Evolutionary conservation across 92 coral and sea anemone genomes (phyloP), one percentile per base, ranked within the genome.

Genomic region (Blastomussa wellsi): DNA sequence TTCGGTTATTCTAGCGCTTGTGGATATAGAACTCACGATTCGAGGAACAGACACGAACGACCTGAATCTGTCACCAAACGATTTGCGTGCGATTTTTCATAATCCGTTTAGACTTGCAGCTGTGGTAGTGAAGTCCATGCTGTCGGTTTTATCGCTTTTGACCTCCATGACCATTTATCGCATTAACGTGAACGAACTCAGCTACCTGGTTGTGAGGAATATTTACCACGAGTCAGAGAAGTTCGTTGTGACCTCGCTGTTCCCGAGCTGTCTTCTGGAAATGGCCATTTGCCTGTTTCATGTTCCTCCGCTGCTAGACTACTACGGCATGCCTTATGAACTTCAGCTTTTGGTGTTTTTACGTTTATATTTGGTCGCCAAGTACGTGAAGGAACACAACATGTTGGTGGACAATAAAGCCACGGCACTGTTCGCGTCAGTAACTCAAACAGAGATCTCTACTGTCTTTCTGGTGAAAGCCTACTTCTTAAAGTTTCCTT

Each of bases 371-470:
- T 89, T 93, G 39, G 83, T 95, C 49, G 92, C 95, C 55, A 90
- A 95, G 16, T 94, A 92, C 69, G 77, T 95, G 67, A 92, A 89
- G 86, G 99, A 97, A 86, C 92, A 96, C 82, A 97, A 91, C 76
- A 87, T 90, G 76, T 92, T 97, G 55, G 93, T 94, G 48, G 92
- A 93, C 85, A 97, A 93, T 77, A 93, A 91, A 68, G 90, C 98
- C 9, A 94, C 98, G 41, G 90, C 89, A 10, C 62, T 97, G 72
- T 89, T 97, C 36, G 99, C 99, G 3, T 97, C 99, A 19, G 98
- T 97, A 13, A 97, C 98, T 29, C 89, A 92, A 72, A 97, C 99
- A 24, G 99, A 97, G 47, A 91, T 97, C 10, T 91, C 98, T 29
- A 90, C 98, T 35, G 83, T 89, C 74, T 97, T 97, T 88, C 89